Evolutionary conservation across 1,140 invertebrate genomes (phyloP), one percentile per base, ranked within the genome.

Genomic region (Drosophila eugracilis): DNA sequence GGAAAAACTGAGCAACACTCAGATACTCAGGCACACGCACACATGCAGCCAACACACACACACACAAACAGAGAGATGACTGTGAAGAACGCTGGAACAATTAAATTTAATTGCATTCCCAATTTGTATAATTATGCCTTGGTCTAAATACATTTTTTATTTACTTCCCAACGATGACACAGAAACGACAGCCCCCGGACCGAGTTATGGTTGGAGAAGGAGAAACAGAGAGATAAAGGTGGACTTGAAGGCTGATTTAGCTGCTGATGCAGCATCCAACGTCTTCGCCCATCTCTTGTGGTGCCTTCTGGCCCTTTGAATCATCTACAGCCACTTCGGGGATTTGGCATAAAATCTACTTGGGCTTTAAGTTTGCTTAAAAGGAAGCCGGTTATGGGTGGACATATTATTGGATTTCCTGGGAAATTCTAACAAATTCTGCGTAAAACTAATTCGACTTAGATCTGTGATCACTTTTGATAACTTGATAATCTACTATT

Each of bases 61-160:
- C 41, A 47, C 47, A 34, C 32, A 48, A 32, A 42, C 60, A 65
- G 15, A 47, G 53, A 63, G 60, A 67, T 54, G 41, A 63, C 58
- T 45, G 70, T 60, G 66, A 75, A 44, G 55, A 60, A 73, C 77
- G 75, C 70, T 78, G 83, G 78, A 83, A 88, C 83, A 88, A 88
- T 88, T 88, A 88, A 88, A 88, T 88, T 88, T 88, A 88, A 88
- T 88, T 88, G 83, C 83, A 88, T 72, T 88, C 78, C 83, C 83
- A 88, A 88, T 88, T 88, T 88, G 83, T 88, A 88, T 88, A 88
- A 88, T 88, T 88, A 88, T 88, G 83, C 83, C 83, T 71, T 73
- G 70, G 77, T 80, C 83, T 78, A 88, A 88, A 88, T 84, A 86
- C 47, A 72, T 81, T 88, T 86, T 81, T 88, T 76, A 86, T 88